A percentile compares a stretch with the other conserved stretches of the same genome.
These are phyloP conservation scores for Oligia strigilis DNA, from an alignment of 2,888 invertebrate genomes.

Conservation along the genomic window DNA sequence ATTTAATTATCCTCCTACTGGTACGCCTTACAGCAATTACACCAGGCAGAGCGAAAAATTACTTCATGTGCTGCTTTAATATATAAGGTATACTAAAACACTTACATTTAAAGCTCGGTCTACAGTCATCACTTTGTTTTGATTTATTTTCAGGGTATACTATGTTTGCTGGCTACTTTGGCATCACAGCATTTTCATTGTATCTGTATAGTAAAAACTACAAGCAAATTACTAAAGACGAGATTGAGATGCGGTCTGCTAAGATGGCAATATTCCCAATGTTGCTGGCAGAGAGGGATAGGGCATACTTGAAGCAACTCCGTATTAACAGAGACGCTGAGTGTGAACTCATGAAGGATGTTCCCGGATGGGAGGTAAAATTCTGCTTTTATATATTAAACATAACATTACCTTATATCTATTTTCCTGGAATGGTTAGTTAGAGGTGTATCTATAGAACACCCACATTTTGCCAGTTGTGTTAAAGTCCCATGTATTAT, in stretches of 20 bases:
- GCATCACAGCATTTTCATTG: constrained; percentile 89
- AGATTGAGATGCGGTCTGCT: constrained; percentile 94
- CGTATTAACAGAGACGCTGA: constrained; percentile 96
- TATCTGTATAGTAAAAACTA: constrained; percentile 91
- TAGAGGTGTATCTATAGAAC: not conserved
- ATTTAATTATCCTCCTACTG: no score
- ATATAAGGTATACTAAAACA: not conserved
- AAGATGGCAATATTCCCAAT: constrained; percentile 94
- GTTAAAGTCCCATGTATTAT: not conserved
- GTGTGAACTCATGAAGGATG: constrained; percentile 96
- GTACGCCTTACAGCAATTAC: no score
- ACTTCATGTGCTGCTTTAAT: no score
- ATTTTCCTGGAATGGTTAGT: not conserved
- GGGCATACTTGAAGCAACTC: constrained; percentile 95
- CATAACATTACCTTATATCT: not conserved
- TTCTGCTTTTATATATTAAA: not conserved
- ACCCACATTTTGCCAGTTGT: not conserved
- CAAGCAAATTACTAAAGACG: constrained; percentile 88
- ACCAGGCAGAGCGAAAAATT: no score
- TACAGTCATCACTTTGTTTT: not conserved
- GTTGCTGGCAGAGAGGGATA: constrained; percentile 95
- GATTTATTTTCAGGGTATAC: constrained; percentile 89
- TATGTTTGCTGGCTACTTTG: constrained; percentile 91
- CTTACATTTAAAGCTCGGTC: not conserved
- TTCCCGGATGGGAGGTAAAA: constrained; percentile 95